phyloP scores from a whole-genome alignment of 1,140 invertebrate genomes.

The Camponotus vicinus region DNA sequence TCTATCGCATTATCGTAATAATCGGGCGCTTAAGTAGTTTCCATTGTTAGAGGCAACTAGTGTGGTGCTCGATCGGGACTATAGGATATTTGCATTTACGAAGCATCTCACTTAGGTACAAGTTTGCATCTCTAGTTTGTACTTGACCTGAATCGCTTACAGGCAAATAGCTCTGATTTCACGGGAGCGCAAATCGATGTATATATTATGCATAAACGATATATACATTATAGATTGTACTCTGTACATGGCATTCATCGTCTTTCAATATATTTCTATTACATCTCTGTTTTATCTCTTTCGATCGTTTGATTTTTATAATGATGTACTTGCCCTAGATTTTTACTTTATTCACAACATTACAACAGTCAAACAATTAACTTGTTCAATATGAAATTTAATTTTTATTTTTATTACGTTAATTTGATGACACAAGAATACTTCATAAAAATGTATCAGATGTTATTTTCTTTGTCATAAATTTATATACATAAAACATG shows the following conservation, averaged over 20 bases:
- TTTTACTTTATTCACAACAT: not conserved
- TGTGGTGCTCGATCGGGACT: slow-evolving; percentile 59
- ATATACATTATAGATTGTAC: too few species aligned
- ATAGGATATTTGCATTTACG: slow-evolving; percentile 70
- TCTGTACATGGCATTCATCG: not conserved
- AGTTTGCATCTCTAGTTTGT: slow-evolving; percentile 66
- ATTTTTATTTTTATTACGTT: not conserved
- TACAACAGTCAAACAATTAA: not conserved
- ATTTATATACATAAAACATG: not conserved
- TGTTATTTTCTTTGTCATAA: too few species aligned
- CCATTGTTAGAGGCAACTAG: slow-evolving; percentile 68
- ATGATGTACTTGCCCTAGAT: not conserved
- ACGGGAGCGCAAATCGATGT: slow-evolving; percentile 49
- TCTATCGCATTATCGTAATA: slow-evolving; percentile 49
- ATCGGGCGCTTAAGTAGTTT: slow-evolving; percentile 62
- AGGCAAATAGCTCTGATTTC: slow-evolving; percentile 62
- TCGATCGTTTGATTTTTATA: not conserved
- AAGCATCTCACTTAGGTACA: slow-evolving; percentile 50
- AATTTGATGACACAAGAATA: not conserved
- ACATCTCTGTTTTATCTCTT: not conserved
- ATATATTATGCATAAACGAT: slow-evolving; percentile 32
- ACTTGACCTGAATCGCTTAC: slow-evolving; percentile 72
- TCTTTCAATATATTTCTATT: not conserved
- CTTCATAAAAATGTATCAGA: not conserved
- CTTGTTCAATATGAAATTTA: not conserved